These are phyloP conservation scores for Lasioglossum villosulum DNA, from an alignment of 2,888 invertebrate genomes.

Conservation along the genomic window DNA sequence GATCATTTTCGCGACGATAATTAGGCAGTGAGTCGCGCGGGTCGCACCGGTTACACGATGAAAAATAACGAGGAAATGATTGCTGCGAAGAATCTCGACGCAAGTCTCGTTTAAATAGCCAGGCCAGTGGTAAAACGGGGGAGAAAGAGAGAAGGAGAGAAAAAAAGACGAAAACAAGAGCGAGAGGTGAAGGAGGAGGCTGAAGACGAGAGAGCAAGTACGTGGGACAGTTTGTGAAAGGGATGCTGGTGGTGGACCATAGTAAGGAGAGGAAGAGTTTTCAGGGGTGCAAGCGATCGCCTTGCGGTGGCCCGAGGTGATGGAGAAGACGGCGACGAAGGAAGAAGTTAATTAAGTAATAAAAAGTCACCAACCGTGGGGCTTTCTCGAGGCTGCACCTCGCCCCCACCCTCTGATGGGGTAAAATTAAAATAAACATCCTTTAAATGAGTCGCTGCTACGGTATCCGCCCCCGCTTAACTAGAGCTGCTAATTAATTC, in stretches of 20 bases:
- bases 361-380: slow-evolving; percentile 78
- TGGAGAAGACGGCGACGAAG: slow-evolving; percentile 55
- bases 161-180: neutral
- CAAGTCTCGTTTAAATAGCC: slow-evolving; percentile 17
- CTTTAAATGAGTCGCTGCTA: slow-evolving; percentile 81
- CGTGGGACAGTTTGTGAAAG: slow-evolving; percentile 1
- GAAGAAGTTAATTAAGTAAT: slow-evolving; percentile 82
- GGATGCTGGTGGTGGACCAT: slow-evolving; percentile 19
- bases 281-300: slow-evolving; percentile 34
- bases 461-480: slow-evolving; percentile 70
- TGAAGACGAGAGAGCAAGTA: slow-evolving; percentile 8
- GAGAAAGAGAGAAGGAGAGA: neutral
- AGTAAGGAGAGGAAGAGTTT: slow-evolving; percentile 31
- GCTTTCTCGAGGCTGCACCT: slow-evolving; percentile 40
- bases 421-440: slow-evolving; percentile 83
- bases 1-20: slow-evolving; percentile 82
- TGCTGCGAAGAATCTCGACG: slow-evolving; percentile 62
- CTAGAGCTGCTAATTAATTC: slow-evolving; percentile 82
- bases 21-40: slow-evolving; percentile 78
- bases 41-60: slow-evolving; percentile 70
- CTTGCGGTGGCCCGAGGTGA: slow-evolving; percentile 43
- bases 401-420: slow-evolving; percentile 51
- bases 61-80: slow-evolving; percentile 84
- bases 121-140: neutral
- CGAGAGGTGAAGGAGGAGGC: neutral